These are phyloP conservation scores for Pelobates fuscus DNA, from an alignment of 2,113 vertebrate species.

Conservation along the genomic window DNA sequence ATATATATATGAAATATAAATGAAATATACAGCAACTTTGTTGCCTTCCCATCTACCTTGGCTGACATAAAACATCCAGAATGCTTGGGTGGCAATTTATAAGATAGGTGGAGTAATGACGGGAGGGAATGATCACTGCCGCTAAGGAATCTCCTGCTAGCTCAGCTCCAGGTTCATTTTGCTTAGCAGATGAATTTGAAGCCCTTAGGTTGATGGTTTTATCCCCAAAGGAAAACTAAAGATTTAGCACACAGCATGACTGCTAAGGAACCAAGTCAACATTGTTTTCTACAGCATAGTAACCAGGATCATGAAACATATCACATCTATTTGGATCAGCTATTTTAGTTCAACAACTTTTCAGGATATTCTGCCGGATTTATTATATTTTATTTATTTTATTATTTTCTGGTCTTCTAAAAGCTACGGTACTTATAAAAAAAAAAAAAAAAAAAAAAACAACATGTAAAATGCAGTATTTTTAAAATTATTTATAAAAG, in stretches of 20 bases:
- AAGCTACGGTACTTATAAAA: too few relatives aligned
- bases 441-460: slow-evolving; percentile 53
- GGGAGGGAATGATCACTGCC: slow-evolving; percentile 38
- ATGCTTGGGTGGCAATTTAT: slow-evolving; percentile 42
- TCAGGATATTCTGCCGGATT: neutral
- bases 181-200: slow-evolving; percentile 47
- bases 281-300: slow-evolving; percentile 42
- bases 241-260: slow-evolving; percentile 38
- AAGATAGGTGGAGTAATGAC: slow-evolving; percentile 44
- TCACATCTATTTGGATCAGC: slow-evolving; percentile 1
- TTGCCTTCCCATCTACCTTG: neutral
- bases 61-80: slow-evolving; percentile 44
- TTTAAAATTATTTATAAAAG: too few relatives aligned
- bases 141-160: slow-evolving; percentile 34
- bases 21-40: neutral
- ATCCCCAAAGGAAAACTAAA: slow-evolving; percentile 37
- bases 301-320: slow-evolving; percentile 26
- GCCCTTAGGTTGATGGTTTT: slow-evolving; percentile 49
- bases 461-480: slow-evolving; percentile 57
- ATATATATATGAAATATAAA: neutral
- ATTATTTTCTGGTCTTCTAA: neutral
- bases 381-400: neutral
- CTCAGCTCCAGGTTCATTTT: slow-evolving; percentile 47
- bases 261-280: slow-evolving; percentile 10
- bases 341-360: neutral